Evolutionary conservation across 2,797 vertebrate genomes (phyloP).

Genomic region (Labeo calbasu): DNA sequence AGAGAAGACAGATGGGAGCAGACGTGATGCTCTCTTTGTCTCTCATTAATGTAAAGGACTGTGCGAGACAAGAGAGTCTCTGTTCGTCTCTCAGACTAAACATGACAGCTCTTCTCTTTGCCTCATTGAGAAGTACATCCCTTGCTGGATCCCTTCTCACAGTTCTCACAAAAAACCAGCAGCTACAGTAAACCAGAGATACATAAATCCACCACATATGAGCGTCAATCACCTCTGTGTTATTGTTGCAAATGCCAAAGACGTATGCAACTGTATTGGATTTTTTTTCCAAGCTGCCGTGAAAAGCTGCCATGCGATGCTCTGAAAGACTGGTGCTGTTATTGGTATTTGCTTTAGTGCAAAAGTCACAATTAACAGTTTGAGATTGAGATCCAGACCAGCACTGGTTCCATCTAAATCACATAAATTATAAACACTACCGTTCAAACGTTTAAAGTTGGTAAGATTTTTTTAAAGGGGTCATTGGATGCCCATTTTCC

Average conservation of each 20-base stretch:
- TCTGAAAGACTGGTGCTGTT: neutral
- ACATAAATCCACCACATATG: neutral
- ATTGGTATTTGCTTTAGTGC: neutral
- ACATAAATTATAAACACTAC: neutral
- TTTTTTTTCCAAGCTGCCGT: neutral
- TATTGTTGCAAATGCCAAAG: neutral
- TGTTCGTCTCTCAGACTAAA: slow-evolving; percentile 44
- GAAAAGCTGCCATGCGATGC: neutral
- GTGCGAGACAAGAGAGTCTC: slow-evolving; percentile 24
- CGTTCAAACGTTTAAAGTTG: neutral
- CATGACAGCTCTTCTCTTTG: slow-evolving; percentile 44
- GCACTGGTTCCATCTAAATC: neutral
- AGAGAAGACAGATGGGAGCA: slow-evolving; percentile 32
- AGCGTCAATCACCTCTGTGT: neutral
- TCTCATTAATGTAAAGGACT: slow-evolving; percentile 56
- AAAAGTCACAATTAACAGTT: neutral
- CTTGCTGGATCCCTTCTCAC: slow-evolving; percentile 16
- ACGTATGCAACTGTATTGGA: neutral
- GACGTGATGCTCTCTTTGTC: slow-evolving; percentile 38
- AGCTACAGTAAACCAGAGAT: slow-evolving; percentile 13
- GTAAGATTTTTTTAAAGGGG: neutral
- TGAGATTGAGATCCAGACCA: neutral
- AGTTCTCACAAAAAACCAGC: slow-evolving; percentile 11
- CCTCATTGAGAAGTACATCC: slow-evolving; percentile 21
- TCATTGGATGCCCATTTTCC: too few relatives aligned